Evolutionary conservation across 2,797 vertebrate genomes (phyloP).

Genomic region (Intellagama lesueurii): DNA sequence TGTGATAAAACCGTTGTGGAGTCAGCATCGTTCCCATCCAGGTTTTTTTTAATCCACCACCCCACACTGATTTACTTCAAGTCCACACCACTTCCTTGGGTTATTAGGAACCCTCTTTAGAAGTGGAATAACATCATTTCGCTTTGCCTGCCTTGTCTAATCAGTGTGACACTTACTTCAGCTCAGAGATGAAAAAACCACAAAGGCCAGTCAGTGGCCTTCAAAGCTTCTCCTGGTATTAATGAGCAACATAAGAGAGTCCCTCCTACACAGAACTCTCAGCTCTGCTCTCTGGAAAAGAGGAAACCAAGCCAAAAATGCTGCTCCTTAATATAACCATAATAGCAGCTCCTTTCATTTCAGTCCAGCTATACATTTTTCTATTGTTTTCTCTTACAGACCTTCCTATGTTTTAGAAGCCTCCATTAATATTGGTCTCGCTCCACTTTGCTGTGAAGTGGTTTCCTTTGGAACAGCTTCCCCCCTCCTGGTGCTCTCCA

Average conservation of each 20-base stretch:
- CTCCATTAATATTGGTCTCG: constrained; percentile 45
- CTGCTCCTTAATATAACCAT: not conserved
- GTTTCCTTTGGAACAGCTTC: constrained; percentile 38
- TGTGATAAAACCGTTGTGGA: not conserved
- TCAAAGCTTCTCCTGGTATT: constrained; percentile 13
- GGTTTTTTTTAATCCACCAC: not conserved
- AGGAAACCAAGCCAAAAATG: constrained; percentile 8
- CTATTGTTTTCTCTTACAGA: not conserved
- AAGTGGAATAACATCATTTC: constrained; percentile 6
- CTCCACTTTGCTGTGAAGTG: constrained; percentile 47
- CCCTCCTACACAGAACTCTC: fast-evolving
- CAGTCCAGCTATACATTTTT: not conserved
- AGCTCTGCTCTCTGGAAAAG: not conserved
- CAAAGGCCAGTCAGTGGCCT: not conserved
- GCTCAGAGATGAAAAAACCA: constrained; percentile 3
- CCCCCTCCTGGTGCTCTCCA: not conserved
- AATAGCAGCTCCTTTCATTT: constrained; percentile 34
- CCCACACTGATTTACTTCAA: not conserved
- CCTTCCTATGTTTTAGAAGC: constrained; percentile 48
- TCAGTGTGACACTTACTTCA: not conserved
- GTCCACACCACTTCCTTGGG: not conserved
- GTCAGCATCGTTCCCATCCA: not conserved
- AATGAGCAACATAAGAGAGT: not conserved
- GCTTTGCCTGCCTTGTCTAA: constrained; percentile 17
- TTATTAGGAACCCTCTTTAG: not conserved